Evolutionary conservation across 1,140 invertebrate species (phyloP), one percentile per base, ranked within the genome.

Genomic region (Neodiprion pinetum): DNA sequence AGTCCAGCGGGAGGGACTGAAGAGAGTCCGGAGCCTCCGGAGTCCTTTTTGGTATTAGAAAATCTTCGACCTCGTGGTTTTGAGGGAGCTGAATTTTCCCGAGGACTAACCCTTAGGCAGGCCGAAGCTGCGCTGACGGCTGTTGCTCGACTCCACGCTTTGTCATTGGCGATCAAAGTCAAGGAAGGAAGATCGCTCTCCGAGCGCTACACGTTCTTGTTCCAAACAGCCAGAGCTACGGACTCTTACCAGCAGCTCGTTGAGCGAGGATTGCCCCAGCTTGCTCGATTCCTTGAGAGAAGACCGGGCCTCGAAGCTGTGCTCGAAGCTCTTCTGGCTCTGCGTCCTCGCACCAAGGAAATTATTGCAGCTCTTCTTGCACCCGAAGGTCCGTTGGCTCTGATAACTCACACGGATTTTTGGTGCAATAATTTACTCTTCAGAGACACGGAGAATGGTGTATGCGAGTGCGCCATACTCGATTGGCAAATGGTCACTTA

Each of bases 401-500:
- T 95, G 11, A 90, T 94, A 71, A 95, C 94, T 0, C 94, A 95
- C 82, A 95, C 94, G 0, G 95, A 95, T 80, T 95, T 95, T 82
- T 95, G 94, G 94, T 94, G 93, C 82, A 95, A 95, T 77, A 95
- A 95, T 86, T 87, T 95, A 9, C 88, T 95, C 72, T 95, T 96
- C 80, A 87, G 89, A 49, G 90, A 92, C 76, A 83, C 79, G 10
- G 81, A 81, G 1, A 88, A 91, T 61, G 89, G 87, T 48, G 78
- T 78, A 23, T 89, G 85, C 71, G 86, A 87, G 21, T 96, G 94
- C 80, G 90, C 91, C 23, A 93, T 95, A 23, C 84, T 96, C 17
- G 94, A 95, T 82, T 96, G 94, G 94, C 94, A 95, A 88, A 95
- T 96, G 94, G 93, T 95, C 71, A 94, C 94, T 0, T 92, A 94